A percentile compares a stretch with the other conserved stretches of the same genome.
These are phyloP conservation scores for Paragorgia papillata DNA, from an alignment of 92 coral and sea anemone genomes.

Conservation along the genomic window DNA sequence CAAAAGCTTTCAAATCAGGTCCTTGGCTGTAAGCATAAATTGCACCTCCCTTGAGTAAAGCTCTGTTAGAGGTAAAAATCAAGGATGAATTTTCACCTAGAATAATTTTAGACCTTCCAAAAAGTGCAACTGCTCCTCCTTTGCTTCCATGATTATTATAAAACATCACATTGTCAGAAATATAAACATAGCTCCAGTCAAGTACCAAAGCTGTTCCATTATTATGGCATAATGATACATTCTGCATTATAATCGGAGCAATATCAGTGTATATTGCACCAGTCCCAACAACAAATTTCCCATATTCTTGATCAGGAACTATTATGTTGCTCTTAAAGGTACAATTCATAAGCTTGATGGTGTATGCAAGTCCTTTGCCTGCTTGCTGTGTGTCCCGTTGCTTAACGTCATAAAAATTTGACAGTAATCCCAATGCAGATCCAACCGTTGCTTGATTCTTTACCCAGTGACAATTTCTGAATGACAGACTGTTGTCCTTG, in stretches of 20 bases:
- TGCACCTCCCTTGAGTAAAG: slow-evolving; percentile 63
- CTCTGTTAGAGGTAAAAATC: slow-evolving; percentile 43
- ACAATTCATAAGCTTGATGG: slow-evolving; percentile 48
- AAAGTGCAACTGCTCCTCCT: slow-evolving; percentile 69
- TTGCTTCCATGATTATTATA: slow-evolving; percentile 39
- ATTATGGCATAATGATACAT: slow-evolving; percentile 20
- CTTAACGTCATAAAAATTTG: background rate
- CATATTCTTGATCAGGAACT: slow-evolving; percentile 31
- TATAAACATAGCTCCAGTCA: slow-evolving; percentile 50
- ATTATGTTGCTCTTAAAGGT: slow-evolving; percentile 40
- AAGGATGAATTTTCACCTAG: slow-evolving; percentile 37
- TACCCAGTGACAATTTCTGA: slow-evolving; percentile 39
- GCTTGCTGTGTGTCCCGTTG: background rate
- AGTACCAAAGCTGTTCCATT: slow-evolving; percentile 63
- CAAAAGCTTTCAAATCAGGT: slow-evolving; percentile 56
- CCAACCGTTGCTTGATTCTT: slow-evolving; percentile 45
- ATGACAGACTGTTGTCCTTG: slow-evolving; percentile 19
- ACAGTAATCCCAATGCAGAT: slow-evolving; percentile 45
- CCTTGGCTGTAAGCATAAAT: slow-evolving; percentile 56
- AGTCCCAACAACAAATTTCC: slow-evolving; percentile 60
- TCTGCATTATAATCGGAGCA: slow-evolving; percentile 48
- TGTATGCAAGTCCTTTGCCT: slow-evolving; percentile 25
- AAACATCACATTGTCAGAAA: slow-evolving; percentile 35
- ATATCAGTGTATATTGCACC: slow-evolving; percentile 61
- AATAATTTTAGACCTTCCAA: slow-evolving; percentile 53